Base-by-base conservation (phyloP, 2,797 vertebrate genomes). In the Micrastur ruficollis region DNA sequence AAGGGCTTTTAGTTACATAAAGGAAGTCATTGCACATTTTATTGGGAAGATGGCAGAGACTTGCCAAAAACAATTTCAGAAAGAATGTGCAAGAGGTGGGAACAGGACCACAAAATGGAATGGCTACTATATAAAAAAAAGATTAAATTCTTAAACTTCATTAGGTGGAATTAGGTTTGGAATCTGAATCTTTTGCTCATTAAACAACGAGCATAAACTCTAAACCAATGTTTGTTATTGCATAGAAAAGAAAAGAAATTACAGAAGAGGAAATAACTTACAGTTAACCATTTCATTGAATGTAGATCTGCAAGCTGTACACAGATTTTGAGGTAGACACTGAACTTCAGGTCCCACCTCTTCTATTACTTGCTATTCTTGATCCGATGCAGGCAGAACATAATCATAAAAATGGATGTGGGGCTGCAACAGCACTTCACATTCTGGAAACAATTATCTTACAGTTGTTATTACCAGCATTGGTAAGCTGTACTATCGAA, bases 1-100 rank as follows among this genome's bases (percentile, higher is more conserved):
- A 81, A 93, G 61, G 40, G 65, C 20, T 90, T 93, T 83, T 65
- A 79, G 31, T 67, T 83, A 46, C 55, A 74, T 47, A 40, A 73
- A 56, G 47, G 15, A 86, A 83, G 11, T 49, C 76, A 70, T 34
- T 75, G 71, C 71, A 72, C 26, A 34, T 87, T 84, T 93, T 73
- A 58, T 53, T 66, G 29, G 34, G 47, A 73, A 59, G 50, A 66
- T 36, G 31, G 59, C 8, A 82, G 61, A 73, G 17, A 89, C 32
- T 42, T 79, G 19, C 66, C 58, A 79, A 86, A 94, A 80, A 74
- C 3, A 34, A 31, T 46, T 46, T 84, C 50, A 85, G 32, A 82
- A 85, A 81, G 15, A 46, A 72, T 11, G 8, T 36, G 5, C 13
- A 73, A 75, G 50, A 68, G 6, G 15, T 68, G 12, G 27, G 42